A percentile compares a stretch with the other conserved stretches of the same genome.
Conservation (phyloP, 30 jellyfish, hydroid and myxozoan genomes). For the Cassiopea xamachana region DNA sequence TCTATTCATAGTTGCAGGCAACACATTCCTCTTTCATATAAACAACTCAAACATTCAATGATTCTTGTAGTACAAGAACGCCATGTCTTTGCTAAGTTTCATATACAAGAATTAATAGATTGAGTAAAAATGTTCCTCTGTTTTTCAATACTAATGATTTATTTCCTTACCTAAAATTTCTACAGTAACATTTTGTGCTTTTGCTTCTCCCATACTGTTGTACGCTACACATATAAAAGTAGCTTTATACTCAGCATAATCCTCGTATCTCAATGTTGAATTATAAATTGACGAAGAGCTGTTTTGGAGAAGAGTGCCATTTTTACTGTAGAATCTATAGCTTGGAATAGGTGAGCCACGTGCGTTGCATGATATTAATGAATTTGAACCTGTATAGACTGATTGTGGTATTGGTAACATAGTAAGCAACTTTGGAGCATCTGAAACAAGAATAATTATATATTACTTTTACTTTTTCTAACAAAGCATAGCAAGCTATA, state of each 20-base stretch:
- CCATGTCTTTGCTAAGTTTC: too few relatives aligned
- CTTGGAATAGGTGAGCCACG: background rate
- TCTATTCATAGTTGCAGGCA: too few relatives aligned
- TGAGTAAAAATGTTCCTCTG: too few relatives aligned
- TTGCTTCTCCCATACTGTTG: constrained; percentile 18
- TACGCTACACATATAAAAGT: constrained; percentile 14
- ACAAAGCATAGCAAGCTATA: too few relatives aligned
- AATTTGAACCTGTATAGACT: background rate
- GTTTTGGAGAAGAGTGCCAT: background rate
- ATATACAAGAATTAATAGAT: too few relatives aligned
- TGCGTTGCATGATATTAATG: background rate
- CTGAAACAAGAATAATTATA: background rate
- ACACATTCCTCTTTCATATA: too few relatives aligned
- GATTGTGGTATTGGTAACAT: background rate
- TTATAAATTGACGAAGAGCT: background rate
- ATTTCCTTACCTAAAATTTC: constrained; percentile 6
- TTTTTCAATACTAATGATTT: background rate
- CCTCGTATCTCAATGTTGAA: background rate
- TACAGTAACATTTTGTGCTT: background rate
- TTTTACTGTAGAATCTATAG: background rate
- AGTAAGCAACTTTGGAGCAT: background rate
- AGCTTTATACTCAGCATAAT: background rate
- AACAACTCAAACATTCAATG: too few relatives aligned
- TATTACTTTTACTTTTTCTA: too few relatives aligned
- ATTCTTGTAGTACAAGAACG: too few relatives aligned